phyloP scores from a whole-genome alignment of 2,888 invertebrate species.

The Euzetes globulus region DNA sequence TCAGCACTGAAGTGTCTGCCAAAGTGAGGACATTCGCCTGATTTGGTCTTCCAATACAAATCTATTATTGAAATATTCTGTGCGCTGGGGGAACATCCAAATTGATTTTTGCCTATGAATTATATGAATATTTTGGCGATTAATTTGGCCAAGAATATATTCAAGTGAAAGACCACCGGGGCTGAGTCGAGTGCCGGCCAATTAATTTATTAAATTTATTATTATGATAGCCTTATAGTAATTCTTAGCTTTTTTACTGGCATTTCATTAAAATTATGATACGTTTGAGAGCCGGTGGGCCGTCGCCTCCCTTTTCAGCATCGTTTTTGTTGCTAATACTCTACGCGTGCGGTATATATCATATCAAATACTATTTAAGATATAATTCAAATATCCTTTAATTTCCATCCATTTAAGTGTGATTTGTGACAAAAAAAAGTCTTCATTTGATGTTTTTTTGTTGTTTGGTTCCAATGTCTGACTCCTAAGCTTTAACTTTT shows the following conservation, averaged over 20 bases:
- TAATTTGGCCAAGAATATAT: no score
- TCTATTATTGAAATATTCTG: no score
- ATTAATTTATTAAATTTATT: no score
- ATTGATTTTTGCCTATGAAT: no score
- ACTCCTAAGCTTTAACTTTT: not conserved
- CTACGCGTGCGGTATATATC: constrained; percentile 18
- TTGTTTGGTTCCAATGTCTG: not conserved
- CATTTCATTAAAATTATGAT: not conserved
- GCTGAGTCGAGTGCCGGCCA: no score
- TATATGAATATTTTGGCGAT: no score
- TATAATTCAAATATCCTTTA: not conserved
- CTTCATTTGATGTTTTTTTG: not conserved
- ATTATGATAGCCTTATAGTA: no score
- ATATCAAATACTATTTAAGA: not conserved
- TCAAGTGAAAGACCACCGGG: no score
- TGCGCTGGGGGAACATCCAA: no score
- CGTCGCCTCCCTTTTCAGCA: not conserved
- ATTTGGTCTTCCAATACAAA: no score
- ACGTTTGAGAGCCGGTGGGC: not conserved
- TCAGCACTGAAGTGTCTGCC: not conserved
- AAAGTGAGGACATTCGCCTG: no score
- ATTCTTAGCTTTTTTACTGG: not conserved
- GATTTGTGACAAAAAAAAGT: constrained; percentile 2
- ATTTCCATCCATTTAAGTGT: not conserved
- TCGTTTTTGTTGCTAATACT: not conserved